Base-by-base conservation (phyloP, 2,797 vertebrate species). In the Sebastes nivosus region DNA sequence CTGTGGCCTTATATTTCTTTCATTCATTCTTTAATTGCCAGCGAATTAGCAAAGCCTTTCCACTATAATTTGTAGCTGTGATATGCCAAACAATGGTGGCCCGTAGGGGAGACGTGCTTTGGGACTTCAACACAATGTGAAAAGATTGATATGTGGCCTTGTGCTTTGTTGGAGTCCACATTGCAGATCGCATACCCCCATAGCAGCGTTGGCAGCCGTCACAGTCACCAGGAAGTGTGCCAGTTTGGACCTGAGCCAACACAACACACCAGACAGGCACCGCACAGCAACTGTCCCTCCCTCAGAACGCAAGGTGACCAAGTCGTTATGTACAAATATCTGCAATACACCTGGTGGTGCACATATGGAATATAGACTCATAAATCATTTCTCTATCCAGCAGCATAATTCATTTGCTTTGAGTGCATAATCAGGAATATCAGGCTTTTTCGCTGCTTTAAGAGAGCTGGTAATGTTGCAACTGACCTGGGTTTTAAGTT, bases 111-210 rank as follows among this genome's bases (percentile, higher is more conserved):
- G 70, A 74, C 32, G 36, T 75, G 72, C 75, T 67, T 9, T 69
- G 75, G 68, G 84, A 74, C 58, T 63, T 75, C 18, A 72, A 70
- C 46, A 89, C 81, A 84, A 83, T 74, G 71, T 83, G 73, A 77
- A 65, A 72, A 84, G 77, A 90, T 77, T 88, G 85, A 89, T 90
- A 75, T 75, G 75, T 80, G 80, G 80, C 75, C 67, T 76, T 61
- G 24, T 81, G 87, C 72, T 87, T 87, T 84, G 83, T 89, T 82
- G 16, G 77, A 67, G 81, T 81, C 77, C 72, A 60, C 72, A 74
- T 9, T 54, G 61, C 72, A 61, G 52, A 80, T 87, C 64, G 72
- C 59, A 32, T 36, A 16, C 24, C 57, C 74, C 80, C 75, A 13
- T 69, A 79, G 73, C 67, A 60, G 72, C 14, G 70, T 50, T 88